Evolutionary conservation across 2,888 invertebrate species (phyloP).

Genomic region (Diarsia rubi): DNA sequence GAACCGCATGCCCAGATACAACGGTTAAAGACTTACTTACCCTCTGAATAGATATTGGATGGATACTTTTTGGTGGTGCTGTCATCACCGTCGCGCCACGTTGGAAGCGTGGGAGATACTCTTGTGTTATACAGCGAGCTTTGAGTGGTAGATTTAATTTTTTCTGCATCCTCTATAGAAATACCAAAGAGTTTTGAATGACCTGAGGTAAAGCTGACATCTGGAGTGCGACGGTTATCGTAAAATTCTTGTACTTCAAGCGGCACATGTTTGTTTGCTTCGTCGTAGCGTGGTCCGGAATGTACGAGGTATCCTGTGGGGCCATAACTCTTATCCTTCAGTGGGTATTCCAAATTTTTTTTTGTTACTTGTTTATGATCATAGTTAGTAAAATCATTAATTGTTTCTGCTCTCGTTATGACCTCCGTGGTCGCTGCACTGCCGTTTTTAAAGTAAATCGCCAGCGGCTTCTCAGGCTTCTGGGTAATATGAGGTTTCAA

Average conservation of each 20-base stretch:
- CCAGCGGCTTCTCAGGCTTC: constrained; percentile 86
- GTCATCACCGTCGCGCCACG: constrained; percentile 85
- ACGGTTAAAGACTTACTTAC: constrained; percentile 81
- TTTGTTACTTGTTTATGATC: constrained; percentile 75
- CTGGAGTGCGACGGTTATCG: constrained; percentile 64
- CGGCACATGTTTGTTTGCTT: constrained; percentile 66
- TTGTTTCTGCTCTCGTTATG: constrained; percentile 78
- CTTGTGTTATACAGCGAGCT: constrained; percentile 88
- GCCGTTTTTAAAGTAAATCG: constrained; percentile 77
- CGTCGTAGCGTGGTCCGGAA: constrained; percentile 27
- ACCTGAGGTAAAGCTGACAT: constrained; percentile 90
- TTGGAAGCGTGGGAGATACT: constrained; percentile 92
- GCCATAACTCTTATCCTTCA: constrained; percentile 35
- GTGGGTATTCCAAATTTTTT: constrained; percentile 67
- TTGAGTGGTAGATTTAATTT: constrained; percentile 88
- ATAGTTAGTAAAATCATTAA: constrained; percentile 78
- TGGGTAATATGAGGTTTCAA: constrained; percentile 87
- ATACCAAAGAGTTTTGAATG: constrained; percentile 92
- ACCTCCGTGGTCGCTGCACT: constrained; percentile 76
- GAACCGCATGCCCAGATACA: constrained; percentile 69
- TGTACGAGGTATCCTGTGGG: constrained; percentile 3
- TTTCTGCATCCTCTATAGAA: constrained; percentile 91
- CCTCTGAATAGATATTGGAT: constrained; percentile 82
- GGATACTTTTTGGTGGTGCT: constrained; percentile 87
- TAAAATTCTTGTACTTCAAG: constrained; percentile 76